Evolutionary conservation across 2,888 invertebrate genomes (phyloP), one percentile per base, ranked within the genome.

Genomic region (Fabriciana adippe): DNA sequence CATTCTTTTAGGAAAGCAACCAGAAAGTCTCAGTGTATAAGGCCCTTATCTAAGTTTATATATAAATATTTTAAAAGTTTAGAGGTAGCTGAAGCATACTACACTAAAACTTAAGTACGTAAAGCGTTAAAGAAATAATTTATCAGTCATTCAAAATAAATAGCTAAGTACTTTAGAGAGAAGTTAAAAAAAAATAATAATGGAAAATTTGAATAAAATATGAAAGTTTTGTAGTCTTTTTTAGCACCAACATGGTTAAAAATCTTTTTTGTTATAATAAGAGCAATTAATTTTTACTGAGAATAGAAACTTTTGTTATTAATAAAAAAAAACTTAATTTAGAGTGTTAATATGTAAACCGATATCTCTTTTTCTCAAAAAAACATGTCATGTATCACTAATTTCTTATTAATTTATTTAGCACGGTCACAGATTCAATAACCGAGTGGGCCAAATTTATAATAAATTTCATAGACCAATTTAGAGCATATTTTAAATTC

Each of bases 31-130:
- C 48, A 81, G 82, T 85, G 80, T 81, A 74, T 79, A 73, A 75
- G 67, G 75, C 66, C 79, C 69, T 75, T 75, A 85, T 61, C 71
- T 74, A 74, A 72, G 69, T 82, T 85, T 83, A 80, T 89, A 91
- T 80, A 90, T 89, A 90, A 89, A 90, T 90, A 91, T 81, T 83
- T 88, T 66, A 26, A 88, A 88, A 86, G 81, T 80, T 82, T 86
- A 90, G 91, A 90, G 90, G 91, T 91, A 90, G 90, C 86, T 88
- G 84, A 85, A 86, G 85, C 85, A 73, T 74, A 80, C 82, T 70
- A 67, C 78, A 73, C 78, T 75, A 79, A 67, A 79, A 86, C 82
- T 86, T 88, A 89, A 89, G 88, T 89, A 89, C 88, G 78, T 80
- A 65, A 75, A 82, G 75, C 77, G 73, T 68, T 55, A 65, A 57